Evolutionary conservation across 2,888 invertebrate genomes (phyloP), one percentile per base, ranked within the genome.

Genomic region (Myopa testacea): DNA sequence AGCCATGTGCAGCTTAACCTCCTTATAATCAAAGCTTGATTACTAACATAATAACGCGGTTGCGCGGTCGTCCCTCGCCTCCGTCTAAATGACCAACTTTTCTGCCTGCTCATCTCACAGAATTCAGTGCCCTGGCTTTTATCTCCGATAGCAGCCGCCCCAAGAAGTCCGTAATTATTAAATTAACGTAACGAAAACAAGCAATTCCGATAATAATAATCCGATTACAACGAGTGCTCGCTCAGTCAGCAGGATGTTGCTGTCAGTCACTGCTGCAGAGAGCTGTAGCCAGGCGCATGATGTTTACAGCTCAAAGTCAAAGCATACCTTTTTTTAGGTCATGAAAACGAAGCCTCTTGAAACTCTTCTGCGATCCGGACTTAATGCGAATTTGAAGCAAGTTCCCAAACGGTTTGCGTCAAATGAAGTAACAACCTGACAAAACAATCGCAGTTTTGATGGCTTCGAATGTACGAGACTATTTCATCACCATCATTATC

Each of bases 161-260:
- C 78, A 69, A 60, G 73, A 67, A 74, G 52, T 50, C 63, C 52
- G 69, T 70, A 78, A 78, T 78, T 78, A 78, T 78, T 74, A 74
- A 78, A 78, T 78, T 74, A 78, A 74, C 78, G 74, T 74, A 78
- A 78, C 78, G 74, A 78, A 72, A 75, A 78, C 78, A 78, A 78
- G 78, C 74, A 78, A 78, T 78, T 78, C 74, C 52, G 78, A 70
- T 78, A 78, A 75, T 78, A 78, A 75, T 78, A 78, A 78, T 78
- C 78, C 78, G 78, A 69, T 74, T 78, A 73, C 45, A 34, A 60
- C 14, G 65, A 72, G 72, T 67, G 38, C 16, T 63, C 19, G 45
- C 45, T 38, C 60, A 73, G 62, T 12, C 69, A 16, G 14, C 37
- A 14, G 60, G 19, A 62, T 34, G 62, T n/a, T 34, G 62, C 60